Evolutionary conservation across 1,140 invertebrate genomes (phyloP).

Genomic region (Drosophila arawakana): DNA sequence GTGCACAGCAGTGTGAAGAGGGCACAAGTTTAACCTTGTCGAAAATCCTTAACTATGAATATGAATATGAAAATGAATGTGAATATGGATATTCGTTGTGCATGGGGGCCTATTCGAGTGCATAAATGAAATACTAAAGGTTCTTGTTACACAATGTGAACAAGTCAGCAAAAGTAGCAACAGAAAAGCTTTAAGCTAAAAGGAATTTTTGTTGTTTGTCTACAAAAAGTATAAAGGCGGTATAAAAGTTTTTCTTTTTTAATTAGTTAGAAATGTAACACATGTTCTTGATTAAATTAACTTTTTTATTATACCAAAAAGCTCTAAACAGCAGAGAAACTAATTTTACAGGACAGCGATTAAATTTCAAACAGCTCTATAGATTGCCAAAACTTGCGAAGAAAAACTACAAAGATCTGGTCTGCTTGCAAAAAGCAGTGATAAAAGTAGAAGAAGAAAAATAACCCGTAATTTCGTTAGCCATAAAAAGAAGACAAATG

Average conservation of each 20-base stretch:
- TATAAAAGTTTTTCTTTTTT: too few species aligned
- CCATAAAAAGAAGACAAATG: conserved; percentile 26
- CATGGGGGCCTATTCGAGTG: conserved; percentile 12
- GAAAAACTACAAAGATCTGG: not conserved
- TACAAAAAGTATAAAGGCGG: too few species aligned
- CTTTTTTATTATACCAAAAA: too few species aligned
- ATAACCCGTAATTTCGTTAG: conserved; percentile 10
- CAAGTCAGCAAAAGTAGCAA: conserved; percentile 24
- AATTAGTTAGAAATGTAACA: too few species aligned
- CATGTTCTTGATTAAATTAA: too few species aligned
- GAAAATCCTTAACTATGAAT: conserved; percentile 19
- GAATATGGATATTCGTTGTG: conserved; percentile 19
- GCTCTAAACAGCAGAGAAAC: too few species aligned
- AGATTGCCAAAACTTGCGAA: not conserved
- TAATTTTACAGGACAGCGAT: too few species aligned
- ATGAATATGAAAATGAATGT: conserved; percentile 9
- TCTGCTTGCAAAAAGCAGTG: conserved; percentile 1
- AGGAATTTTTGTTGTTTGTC: too few species aligned
- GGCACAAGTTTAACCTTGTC: conserved; percentile 22
- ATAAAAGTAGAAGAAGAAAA: not conserved
- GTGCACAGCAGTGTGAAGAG: conserved; percentile 37
- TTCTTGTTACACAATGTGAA: conserved; percentile 19
- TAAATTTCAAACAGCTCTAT: too few species aligned
- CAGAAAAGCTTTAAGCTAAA: conserved; percentile 2
- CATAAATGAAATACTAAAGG: conserved; percentile 16